Evolutionary conservation across 2,113 vertebrate genomes (phyloP), one percentile per base, ranked within the genome.

Genomic region (Oenanthe oenanthe): DNA sequence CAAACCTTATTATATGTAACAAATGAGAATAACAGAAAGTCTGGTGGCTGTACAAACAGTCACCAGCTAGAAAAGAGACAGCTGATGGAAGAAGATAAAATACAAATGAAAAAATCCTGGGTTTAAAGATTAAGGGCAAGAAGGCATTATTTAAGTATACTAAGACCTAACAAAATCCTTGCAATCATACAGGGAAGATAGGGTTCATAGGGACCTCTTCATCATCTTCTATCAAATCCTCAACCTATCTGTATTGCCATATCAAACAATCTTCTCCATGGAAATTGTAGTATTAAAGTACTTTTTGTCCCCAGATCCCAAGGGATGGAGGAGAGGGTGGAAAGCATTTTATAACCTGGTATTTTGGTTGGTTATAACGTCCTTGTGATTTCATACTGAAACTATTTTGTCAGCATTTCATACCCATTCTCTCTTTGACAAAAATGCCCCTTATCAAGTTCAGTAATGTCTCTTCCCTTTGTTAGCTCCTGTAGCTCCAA

Each of bases 101-200:
- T 34, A 78, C 51, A 67, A 92, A 62, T 62, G 58, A 89, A 94
- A 86, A 95, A 85, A 92, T 62, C 61, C 63, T 53, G 43, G 24
- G 20, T 84, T 88, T 95, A 92, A 94, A 65, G 60, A 93, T 94
- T 95, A 95, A 92, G 91, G 86, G 56, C 91, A 94, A 91, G 65
- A 91, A 86, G 51, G 68, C 43, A 81, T 88, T 92, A 89, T 92
- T 95, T 92, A 84, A 80, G 51, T 70, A n/a, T 51, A 54, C 14
- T 47, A 51, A 86, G 72, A 91, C 56, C 71, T 66, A 86, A 88
- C 9, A 4, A 93, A 93, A 93, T 93, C 79, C 60, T 76, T 80
- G 48, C 68, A 80, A 31, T 81, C 57, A 22, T 56, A 56, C 13
- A 70, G 54, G 54, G 14, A 85, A 29, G 74, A 82, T 0, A 62